Conservation (phyloP, 23 tunicate species). For the Halocynthia aurantium region DNA sequence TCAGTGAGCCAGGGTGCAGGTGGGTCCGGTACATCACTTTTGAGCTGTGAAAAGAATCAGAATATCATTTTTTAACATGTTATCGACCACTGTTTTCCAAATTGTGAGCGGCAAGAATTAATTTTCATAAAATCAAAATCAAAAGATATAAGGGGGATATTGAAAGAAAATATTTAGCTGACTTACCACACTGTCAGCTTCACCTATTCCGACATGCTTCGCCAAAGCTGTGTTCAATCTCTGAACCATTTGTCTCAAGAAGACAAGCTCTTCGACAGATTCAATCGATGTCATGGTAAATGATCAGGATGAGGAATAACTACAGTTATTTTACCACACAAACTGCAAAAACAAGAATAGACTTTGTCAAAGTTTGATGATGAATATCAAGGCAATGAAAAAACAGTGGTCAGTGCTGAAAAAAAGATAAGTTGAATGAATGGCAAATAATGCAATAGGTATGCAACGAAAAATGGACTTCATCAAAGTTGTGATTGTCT, state of each 20-base stretch:
- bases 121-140: not conserved
- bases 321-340: no score
- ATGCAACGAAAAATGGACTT: no score
- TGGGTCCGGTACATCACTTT: not conserved
- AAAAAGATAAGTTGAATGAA: no score
- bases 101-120: not conserved
- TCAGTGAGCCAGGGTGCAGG: constrained; percentile 50
- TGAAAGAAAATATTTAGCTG: not conserved
- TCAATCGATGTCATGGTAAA: not conserved
- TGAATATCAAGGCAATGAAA: no score
- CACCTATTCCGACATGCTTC: constrained; percentile 26
- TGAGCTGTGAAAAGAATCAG: no score
- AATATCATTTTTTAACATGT: no score
- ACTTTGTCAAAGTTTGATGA: no score
- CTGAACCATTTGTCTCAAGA: constrained; percentile 41
- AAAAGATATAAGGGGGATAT: not conserved
- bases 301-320: not conserved
- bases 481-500: no score
- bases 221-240: constrained; percentile 51
- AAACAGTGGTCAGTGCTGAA: no score
- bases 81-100: no score
- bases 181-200: constrained; percentile 1
- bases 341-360: no score
- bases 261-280: constrained; percentile 30
- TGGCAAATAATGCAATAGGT: no score